Conservation (phyloP, 2,888 invertebrate genomes). For the Orthosia gracilis region DNA sequence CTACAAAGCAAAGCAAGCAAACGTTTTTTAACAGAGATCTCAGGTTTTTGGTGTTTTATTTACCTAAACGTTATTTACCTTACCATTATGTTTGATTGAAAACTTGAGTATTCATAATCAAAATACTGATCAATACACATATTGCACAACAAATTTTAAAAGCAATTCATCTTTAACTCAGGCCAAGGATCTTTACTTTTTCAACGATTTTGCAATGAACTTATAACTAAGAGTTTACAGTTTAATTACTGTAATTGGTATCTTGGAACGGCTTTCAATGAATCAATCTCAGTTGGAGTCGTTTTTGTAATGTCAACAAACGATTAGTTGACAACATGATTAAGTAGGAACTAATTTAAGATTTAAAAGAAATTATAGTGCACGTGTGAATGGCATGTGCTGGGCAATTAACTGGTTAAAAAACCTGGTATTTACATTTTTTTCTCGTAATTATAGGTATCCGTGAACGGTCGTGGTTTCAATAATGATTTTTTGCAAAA, state of each 20-base stretch:
- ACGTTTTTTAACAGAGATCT: not conserved
- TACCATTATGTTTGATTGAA: not conserved
- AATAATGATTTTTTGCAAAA: not conserved
- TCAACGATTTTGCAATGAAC: conserved; percentile 62
- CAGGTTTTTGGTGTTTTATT: not conserved
- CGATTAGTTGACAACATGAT: conserved; percentile 56
- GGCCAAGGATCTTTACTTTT: conserved; percentile 61
- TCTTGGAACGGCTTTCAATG: conserved; percentile 55
- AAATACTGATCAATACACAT: not conserved
- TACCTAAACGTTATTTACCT: not conserved
- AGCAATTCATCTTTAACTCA: conserved; percentile 53
- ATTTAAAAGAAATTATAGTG: conserved; percentile 43
- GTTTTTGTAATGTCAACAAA: conserved; percentile 63
- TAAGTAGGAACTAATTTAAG: conserved; percentile 49
- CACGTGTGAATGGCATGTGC: conserved; percentile 22
- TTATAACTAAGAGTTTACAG: conserved; percentile 57
- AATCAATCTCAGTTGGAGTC: conserved; percentile 56
- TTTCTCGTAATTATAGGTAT: not conserved
- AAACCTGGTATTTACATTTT: not conserved
- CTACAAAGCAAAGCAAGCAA: too few relatives aligned
- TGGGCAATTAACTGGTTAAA: conserved; percentile 37
- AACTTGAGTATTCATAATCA: not conserved
- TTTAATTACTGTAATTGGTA: conserved; percentile 70
- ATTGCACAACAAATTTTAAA: conserved; percentile 53
- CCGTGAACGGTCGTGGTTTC: not conserved